Conservation (phyloP, 2,113 vertebrate species). For the Cyanoderma ruficeps region DNA sequence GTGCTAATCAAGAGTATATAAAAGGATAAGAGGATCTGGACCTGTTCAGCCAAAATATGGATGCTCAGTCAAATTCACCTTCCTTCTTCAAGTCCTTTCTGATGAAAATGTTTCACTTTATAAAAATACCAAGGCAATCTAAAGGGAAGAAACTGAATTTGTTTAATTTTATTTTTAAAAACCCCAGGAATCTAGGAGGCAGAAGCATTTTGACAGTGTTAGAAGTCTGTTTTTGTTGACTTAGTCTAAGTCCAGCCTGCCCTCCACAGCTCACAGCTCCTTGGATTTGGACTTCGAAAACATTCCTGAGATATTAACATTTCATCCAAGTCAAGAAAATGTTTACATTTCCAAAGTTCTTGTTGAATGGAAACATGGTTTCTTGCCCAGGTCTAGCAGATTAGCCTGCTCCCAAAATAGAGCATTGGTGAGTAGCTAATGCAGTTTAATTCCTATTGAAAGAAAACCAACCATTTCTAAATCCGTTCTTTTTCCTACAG, state of each 20-base stretch:
- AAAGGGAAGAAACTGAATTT: background rate
- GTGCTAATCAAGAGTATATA: background rate
- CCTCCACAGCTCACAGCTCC: background rate
- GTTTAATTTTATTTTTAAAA: background rate
- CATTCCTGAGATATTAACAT: background rate
- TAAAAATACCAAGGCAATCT: background rate
- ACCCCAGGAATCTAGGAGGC: background rate
- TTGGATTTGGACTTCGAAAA: background rate
- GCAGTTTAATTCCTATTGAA: constrained; percentile 3
- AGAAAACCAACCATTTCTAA: constrained; percentile 17
- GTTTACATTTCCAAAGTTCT: constrained; percentile 16
- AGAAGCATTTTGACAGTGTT: background rate
- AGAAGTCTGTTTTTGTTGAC: background rate
- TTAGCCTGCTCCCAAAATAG: background rate
- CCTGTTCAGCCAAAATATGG: background rate
- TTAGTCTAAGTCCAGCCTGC: background rate
- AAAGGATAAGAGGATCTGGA: background rate
- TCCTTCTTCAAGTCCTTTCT: background rate
- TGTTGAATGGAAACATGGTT: background rate
- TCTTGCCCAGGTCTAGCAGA: constrained; percentile 26
- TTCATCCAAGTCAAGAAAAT: background rate
- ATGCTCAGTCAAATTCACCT: background rate
- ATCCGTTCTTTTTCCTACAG: background rate
- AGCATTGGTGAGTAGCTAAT: background rate
- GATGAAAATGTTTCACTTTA: background rate